These are phyloP conservation scores for Aphrophora alni DNA, from an alignment of 2,888 invertebrate genomes.

Conservation along the genomic window DNA sequence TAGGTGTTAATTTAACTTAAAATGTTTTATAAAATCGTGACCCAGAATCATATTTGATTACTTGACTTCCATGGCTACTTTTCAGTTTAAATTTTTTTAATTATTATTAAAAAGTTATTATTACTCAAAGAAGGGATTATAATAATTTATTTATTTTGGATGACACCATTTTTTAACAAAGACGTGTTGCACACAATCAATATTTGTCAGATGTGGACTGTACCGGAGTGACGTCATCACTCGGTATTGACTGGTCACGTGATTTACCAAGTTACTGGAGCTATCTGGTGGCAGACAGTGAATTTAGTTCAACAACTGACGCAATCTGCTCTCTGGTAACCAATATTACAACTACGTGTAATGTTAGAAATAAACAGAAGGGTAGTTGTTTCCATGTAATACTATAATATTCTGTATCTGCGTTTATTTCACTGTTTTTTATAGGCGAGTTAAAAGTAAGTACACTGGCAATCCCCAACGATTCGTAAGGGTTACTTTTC, in stretches of 20 bases:
- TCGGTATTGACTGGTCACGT: conserved; percentile 9
- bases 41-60: too few relatives aligned
- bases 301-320: not conserved
- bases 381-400: too few relatives aligned
- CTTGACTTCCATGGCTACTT: too few relatives aligned
- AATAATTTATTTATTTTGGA: too few relatives aligned
- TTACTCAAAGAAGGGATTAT: too few relatives aligned
- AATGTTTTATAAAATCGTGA: too few relatives aligned
- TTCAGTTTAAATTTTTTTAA: too few relatives aligned
- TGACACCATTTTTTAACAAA: not conserved
- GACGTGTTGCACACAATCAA: not conserved
- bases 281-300: not conserved
- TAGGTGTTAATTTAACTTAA: too few relatives aligned
- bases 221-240: not conserved
- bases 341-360: not conserved
- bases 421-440: too few relatives aligned
- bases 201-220: not conserved
- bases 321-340: not conserved
- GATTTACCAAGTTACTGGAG: not conserved
- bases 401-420: too few relatives aligned
- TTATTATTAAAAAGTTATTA: too few relatives aligned
- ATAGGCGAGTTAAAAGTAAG: not conserved
- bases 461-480: not conserved
- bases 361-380: too few relatives aligned
- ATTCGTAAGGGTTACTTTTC: not conserved